Base-by-base conservation (phyloP, 1,140 invertebrate species). In the Ladona fulva region DNA sequence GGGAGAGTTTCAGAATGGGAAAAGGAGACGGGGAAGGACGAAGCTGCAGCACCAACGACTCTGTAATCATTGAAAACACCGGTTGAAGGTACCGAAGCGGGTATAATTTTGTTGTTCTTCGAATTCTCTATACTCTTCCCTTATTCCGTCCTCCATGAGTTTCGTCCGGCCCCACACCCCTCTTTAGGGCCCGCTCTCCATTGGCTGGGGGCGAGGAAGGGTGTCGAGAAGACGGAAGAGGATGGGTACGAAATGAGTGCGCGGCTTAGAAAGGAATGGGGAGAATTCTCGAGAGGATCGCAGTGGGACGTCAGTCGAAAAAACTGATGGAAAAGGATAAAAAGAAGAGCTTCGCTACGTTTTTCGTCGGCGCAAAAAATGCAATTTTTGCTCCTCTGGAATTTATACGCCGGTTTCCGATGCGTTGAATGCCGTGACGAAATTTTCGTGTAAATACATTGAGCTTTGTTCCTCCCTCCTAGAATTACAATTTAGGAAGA, bases 61-160 rank as follows among this genome's bases (percentile, higher is more conserved):
- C 52, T 66, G 52, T 66, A 66, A 66, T 66, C 52, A 66, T 66
- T 66, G 52, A 22, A 66, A 66, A 22, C n/a, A 66, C 52, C 52
- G 52, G 52, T 66, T 66, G 52, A 66, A 66, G 52, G 14, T 22
- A 66, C 52, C 52, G 52, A 12, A 66, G 52, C 52, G 52, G 52
- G 52, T 66, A 66, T 66, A 66, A 66, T 66, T 66, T 66, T 66
- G 52, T 66, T 66, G 52, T 66, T 66, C 52, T 66, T 66, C 52
- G 52, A 66, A 66, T 66, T 66, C 52, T 66, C 52, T 66, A 16
- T 19, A 66, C 52, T 66, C 52, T 66, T 22, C 52, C n/a, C 52
- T 66, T 22, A 66, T 66, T 66, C 52, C 52, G 52, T 66, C 52
- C 52, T 66, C 14, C 52, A 66, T 12, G n/a, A 66, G 44, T 19